A percentile compares a stretch with the other conserved stretches of the same genome.
Evolutionary conservation across 1,140 invertebrate genomes (phyloP).

Genomic region (Drosophila hydei): DNA sequence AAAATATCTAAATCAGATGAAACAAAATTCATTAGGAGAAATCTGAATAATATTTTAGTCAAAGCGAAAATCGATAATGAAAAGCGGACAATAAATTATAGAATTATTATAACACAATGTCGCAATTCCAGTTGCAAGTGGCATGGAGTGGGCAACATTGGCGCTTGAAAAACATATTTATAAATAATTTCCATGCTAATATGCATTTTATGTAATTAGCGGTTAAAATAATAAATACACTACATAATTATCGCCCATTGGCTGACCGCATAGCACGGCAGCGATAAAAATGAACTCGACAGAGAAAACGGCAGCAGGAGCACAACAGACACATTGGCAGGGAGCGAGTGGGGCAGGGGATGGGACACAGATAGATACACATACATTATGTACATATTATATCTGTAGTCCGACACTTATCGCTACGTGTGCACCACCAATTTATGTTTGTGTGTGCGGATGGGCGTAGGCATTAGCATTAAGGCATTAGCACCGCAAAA

Average conservation of each 20-base stretch:
- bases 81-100: slow-evolving; percentile 55
- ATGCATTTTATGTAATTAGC: slow-evolving; percentile 82
- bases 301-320: slow-evolving; percentile 13
- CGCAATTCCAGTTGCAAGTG: slow-evolving; percentile 16
- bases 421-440: slow-evolving; percentile 53
- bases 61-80: slow-evolving; percentile 66
- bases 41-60: slow-evolving; percentile 60
- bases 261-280: slow-evolving; percentile 63
- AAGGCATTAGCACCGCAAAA: slow-evolving; percentile 80
- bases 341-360: neutral
- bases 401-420: slow-evolving; percentile 59
- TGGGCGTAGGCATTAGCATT: slow-evolving; percentile 51
- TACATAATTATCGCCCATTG: slow-evolving; percentile 79
- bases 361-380: slow-evolving; percentile 4
- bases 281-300: slow-evolving; percentile 60
- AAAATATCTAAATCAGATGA: slow-evolving; percentile 63
- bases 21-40: slow-evolving; percentile 59
- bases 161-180: slow-evolving; percentile 75
- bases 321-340: slow-evolving; percentile 1
- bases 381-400: slow-evolving; percentile 37
- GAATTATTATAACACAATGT: slow-evolving; percentile 59
- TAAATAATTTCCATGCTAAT: slow-evolving; percentile 81
- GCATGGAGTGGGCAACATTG: slow-evolving; percentile 11
- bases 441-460: slow-evolving; percentile 6
- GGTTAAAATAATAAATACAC: slow-evolving; percentile 82